Evolutionary conservation across 1,140 invertebrate species (phyloP).

Genomic region (Kradibia gibbosae): DNA sequence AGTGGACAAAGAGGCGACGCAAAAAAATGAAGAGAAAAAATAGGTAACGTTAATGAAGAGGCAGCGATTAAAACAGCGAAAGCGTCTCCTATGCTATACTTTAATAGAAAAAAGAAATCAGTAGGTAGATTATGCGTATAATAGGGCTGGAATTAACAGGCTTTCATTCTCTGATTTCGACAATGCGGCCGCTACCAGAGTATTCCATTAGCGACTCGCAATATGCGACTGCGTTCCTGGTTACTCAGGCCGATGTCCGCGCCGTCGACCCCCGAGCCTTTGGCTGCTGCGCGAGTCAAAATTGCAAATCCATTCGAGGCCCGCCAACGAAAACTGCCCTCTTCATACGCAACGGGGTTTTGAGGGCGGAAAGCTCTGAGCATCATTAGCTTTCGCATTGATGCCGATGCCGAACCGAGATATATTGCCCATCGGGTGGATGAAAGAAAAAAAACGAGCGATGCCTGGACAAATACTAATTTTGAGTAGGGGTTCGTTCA

Average conservation of each 20-base stretch:
- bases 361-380: background rate
- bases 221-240: background rate
- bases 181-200: constrained; percentile 36
- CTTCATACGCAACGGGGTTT: background rate
- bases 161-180: constrained; percentile 39
- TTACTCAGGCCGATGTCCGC: background rate
- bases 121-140: constrained; percentile 48
- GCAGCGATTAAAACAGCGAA: background rate
- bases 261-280: background rate
- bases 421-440: too few relatives aligned
- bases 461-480: too few relatives aligned
- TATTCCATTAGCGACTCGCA: constrained; percentile 50
- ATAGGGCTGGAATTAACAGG: constrained; percentile 44
- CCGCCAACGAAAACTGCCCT: constrained; percentile 12
- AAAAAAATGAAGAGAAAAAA: too few relatives aligned
- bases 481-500: too few relatives aligned
- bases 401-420: too few relatives aligned
- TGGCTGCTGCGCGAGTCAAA: background rate
- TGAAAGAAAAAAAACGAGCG: too few relatives aligned
- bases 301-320: constrained; percentile 25
- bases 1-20: background rate
- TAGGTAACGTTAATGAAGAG: background rate
- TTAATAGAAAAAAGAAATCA: constrained; percentile 46
- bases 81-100: background rate
- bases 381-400: constrained; percentile 1